Base-by-base conservation (phyloP, 2,113 vertebrate genomes). In the Eonycteris spelaea region DNA sequence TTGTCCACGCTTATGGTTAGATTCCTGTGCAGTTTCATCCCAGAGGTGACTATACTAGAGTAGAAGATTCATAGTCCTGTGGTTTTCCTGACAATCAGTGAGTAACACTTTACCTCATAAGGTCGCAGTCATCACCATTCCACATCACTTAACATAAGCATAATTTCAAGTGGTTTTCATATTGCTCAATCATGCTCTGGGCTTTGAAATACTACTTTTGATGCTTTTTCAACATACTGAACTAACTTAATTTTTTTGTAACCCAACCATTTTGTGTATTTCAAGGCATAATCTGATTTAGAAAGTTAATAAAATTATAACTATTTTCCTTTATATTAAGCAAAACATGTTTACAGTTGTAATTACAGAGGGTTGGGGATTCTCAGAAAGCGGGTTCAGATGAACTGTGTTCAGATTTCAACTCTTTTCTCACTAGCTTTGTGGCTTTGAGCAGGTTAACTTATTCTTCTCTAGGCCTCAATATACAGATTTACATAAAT, bases 1-100 rank as follows among this genome's bases (percentile, higher is more conserved):
- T 97, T 97, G 68, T 89, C 83, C 91, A 95, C 22, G 51, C 51
- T 96, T 73, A 68, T 0, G 22, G 75, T 90, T 94, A 93, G 85
- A 75, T 83, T 96, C 40, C 71, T 96, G 48, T 92, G 86, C 35
- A 55, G 40, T 90, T 96, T 92, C 40, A 92, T 95, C 67, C 70
- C 73, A 95, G 80, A 90, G 45, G 38, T 92, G 86, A 79, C 38
- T 82, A 3, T 90, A 22, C 45, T 95, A 59, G 63, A 94, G 63
- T 86, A 86, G 90, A 84, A 96, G 85, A 95, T 45, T 93, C 74
- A 55, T 73, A 73, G 92, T 90, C 35, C n/a, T 95, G 40, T 85
- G 86, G 26, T 94, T 96, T 97, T 94, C 57, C 90, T 93, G 59
- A 83, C 15, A 57, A 21, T 71, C 74, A 94, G 35, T 86, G 57